Conservation (phyloP, 1,140 invertebrate species). For the Macrobrachium nipponense region DNA sequence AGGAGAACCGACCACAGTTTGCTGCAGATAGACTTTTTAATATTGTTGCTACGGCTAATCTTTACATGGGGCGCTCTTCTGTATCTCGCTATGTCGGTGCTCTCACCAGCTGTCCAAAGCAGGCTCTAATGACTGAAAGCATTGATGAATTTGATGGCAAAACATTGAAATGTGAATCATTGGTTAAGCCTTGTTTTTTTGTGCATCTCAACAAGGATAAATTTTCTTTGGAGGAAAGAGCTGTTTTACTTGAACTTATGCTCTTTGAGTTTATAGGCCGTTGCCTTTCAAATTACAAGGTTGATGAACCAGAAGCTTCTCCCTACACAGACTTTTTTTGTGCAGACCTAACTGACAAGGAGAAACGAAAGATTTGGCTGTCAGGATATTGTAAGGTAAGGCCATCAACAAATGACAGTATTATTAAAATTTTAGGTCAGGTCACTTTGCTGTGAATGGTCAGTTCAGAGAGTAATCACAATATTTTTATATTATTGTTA, state of each 20-base stretch:
- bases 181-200: conserved; percentile 56
- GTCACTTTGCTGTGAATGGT: neutral
- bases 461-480: neutral
- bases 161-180: conserved; percentile 55
- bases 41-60: conserved; percentile 46
- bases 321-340: conserved; percentile 52
- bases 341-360: conserved; percentile 12
- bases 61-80: conserved; percentile 50
- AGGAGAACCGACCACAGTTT: conserved; percentile 37
- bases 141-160: conserved; percentile 13
- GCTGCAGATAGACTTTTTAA: conserved; percentile 23
- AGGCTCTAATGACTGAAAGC: conserved; percentile 62
- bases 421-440: neutral
- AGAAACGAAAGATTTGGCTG: conserved; percentile 29
- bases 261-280: conserved; percentile 59
- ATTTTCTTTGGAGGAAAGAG: neutral
- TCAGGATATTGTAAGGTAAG: conserved; percentile 25
- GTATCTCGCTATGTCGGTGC: conserved; percentile 46
- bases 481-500: too few relatives aligned
- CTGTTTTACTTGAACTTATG: conserved; percentile 30
- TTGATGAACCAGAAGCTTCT: conserved; percentile 15
- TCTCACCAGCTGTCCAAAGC: conserved; percentile 31
- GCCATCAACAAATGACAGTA: too few relatives aligned
- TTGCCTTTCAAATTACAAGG: conserved; percentile 30
- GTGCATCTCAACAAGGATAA: conserved; percentile 32